These are phyloP conservation scores for Danio jaintianensis DNA, from an alignment of 2,797 vertebrate genomes.

Conservation along the genomic window DNA sequence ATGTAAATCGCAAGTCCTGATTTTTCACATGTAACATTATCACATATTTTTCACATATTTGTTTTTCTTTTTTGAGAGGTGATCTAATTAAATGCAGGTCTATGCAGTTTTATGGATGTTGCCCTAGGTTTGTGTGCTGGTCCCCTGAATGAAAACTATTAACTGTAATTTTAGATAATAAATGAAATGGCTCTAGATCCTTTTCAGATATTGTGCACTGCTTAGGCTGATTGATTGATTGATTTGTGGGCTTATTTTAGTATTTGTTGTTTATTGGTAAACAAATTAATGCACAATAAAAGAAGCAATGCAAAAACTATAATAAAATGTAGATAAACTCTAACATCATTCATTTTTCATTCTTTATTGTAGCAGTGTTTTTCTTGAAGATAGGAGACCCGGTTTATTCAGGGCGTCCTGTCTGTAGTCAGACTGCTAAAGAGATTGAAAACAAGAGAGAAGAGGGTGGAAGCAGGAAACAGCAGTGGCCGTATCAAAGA, in stretches of 20 bases:
- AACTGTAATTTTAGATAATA: no score
- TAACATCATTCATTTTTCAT: conserved; percentile 1
- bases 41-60: no score
- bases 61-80: no score
- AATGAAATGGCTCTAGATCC: conserved; percentile 78
- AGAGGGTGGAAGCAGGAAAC: conserved; percentile 42
- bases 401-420: conserved; percentile 21
- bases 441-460: conserved; percentile 16
- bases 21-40: no score
- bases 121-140: no score
- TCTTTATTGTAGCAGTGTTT: conserved; percentile 7
- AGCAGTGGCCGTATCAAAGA: conserved; percentile 62
- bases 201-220: conserved; percentile 80
- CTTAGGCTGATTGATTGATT: conserved; percentile 23
- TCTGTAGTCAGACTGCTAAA: conserved; percentile 32
- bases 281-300: not conserved
- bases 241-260: not conserved
- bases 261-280: not conserved
- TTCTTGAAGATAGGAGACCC: conserved; percentile 13
- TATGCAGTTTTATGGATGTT: no score
- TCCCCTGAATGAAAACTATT: no score
- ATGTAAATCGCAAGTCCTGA: no score
- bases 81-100: no score
- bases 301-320: not conserved
- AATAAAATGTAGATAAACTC: not conserved